These are phyloP conservation scores for Galerucella nymphaeae DNA, from an alignment of 2,888 invertebrate species.

Conservation along the genomic window DNA sequence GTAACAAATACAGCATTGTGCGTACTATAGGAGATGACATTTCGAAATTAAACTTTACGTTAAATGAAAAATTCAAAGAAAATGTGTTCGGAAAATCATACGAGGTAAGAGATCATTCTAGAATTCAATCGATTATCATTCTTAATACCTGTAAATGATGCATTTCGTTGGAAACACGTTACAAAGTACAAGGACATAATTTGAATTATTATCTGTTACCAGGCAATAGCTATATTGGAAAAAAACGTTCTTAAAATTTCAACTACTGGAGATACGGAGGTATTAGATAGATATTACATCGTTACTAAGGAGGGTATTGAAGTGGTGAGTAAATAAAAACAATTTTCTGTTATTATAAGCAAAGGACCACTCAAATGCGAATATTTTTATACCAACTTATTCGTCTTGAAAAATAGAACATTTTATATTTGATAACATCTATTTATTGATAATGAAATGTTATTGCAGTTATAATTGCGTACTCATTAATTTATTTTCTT, in stretches of 20 bases:
- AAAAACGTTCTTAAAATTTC: background rate
- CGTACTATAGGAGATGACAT: background rate
- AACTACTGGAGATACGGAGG: background rate
- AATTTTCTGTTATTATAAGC: too few species aligned
- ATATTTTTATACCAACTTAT: too few species aligned
- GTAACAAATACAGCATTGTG: background rate
- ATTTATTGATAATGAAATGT: too few species aligned
- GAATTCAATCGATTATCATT: background rate
- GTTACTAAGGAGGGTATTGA: background rate
- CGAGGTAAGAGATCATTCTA: conserved; percentile 24
- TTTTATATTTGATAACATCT: too few species aligned
- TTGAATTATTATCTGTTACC: background rate
- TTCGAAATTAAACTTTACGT: background rate
- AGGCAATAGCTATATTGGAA: background rate
- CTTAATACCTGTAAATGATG: too few species aligned
- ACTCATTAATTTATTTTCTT: too few species aligned
- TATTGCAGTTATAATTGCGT: too few species aligned
- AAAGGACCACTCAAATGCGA: too few species aligned
- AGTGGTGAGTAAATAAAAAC: background rate
- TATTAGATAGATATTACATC: background rate
- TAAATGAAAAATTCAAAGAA: background rate
- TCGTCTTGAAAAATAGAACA: too few species aligned
- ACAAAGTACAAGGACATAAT: too few species aligned
- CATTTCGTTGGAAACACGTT: too few species aligned
- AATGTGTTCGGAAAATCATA: background rate